Evolutionary conservation across 2,113 vertebrate genomes (phyloP), one percentile per base, ranked within the genome.

Genomic region (Pao palembangensis): DNA sequence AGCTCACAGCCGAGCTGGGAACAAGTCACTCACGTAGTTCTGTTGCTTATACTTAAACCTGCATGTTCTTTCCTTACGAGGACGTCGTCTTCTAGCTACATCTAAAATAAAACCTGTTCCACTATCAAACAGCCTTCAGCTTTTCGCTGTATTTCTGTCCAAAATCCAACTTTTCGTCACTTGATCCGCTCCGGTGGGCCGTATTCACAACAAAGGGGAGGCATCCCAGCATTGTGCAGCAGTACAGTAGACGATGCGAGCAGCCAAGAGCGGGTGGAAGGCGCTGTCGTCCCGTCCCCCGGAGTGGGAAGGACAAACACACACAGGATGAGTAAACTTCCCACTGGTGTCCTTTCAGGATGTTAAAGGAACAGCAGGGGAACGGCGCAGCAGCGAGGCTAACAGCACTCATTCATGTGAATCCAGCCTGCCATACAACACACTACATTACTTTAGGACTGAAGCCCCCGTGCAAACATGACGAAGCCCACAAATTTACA

Each of bases 321-420:
- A 42, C 51, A 42, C 13, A 10, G 23, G 25, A 50, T 19, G 19
- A 34, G 21, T 55, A 64, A 81, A 73, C 50, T 3, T 34, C 55
- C 64, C 44, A 28, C 20, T 67, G 66, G 64, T 78, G 55, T 80
- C 78, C 58, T 69, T 74, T 11, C 56, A 76, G 38, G 62, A 71
- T 54, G 61, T n/a, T 21, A 55, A 17, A 50, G 19, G 59, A 77
- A 75, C 52, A 61, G 46, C 19, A 28, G 21, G 14, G 57, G 19
- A 19, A 53, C 6, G 25, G 56, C 69, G 14, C 28, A 56, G 65
- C 6, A 53, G 52, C 16, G 31, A 71, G 14, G 28, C 62, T 18
- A 70, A 78, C 68, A 81, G 18, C 21, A 18, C 58, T 69, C 42
- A 67, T 61, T 79, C 47, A 65, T 54, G 17, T 62, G 59, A 61